Conservation (phyloP, 30 jellyfish, hydroid and myxozoan species). For the Cassiopea andromeda region DNA sequence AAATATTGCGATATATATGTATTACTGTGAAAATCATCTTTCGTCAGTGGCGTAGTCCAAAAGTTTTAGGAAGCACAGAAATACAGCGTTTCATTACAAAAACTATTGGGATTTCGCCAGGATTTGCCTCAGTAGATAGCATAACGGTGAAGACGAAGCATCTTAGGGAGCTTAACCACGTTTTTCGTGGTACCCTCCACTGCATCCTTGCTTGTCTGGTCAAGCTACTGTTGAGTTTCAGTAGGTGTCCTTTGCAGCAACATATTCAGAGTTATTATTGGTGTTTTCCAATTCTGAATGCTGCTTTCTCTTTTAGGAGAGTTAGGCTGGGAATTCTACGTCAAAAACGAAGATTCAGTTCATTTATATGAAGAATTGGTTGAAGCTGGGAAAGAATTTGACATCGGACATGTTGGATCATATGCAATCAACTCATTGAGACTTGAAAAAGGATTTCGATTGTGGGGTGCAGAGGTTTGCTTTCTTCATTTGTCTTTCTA, state of each 20-base stretch:
- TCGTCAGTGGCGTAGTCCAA: no score
- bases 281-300: background rate
- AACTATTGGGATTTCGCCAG: no score
- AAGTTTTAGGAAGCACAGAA: no score
- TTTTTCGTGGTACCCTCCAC: no score
- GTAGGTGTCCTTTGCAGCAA: background rate
- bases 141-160: no score
- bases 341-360: conserved; percentile 79
- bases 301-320: conserved; percentile 71
- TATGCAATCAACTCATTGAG: conserved; percentile 93
- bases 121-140: no score
- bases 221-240: background rate
- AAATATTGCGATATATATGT: no score
- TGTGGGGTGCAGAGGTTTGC: conserved; percentile 99
- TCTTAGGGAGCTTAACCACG: no score
- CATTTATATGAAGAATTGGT: conserved; percentile 74
- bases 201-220: no score
- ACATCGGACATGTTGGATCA: conserved; percentile 93
- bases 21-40: no score
- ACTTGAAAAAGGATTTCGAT: conserved; percentile 93
- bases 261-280: background rate
- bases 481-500: background rate
- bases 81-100: no score
- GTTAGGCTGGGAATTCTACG: conserved; percentile 99
- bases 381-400: conserved; percentile 91